These are phyloP conservation scores for Sisyra nigra DNA, from an alignment of 2,888 invertebrate species.

Conservation along the genomic window DNA sequence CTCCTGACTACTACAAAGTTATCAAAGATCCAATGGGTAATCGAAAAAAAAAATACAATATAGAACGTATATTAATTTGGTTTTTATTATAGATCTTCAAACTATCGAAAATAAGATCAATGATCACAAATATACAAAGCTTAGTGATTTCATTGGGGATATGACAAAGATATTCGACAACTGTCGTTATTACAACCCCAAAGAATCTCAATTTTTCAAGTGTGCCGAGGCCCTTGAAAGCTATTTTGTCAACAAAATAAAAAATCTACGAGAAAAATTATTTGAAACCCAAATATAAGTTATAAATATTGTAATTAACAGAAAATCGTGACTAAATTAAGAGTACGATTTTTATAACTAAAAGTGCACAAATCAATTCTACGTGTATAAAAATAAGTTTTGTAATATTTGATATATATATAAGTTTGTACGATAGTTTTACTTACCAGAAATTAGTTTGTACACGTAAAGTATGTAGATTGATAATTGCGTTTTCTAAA, in stretches of 20 bases:
- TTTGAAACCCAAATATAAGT: conserved; percentile 32
- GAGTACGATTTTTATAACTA: background rate
- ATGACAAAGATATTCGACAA: conserved; percentile 98
- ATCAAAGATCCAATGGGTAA: conserved; percentile 93
- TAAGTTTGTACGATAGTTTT: too few species aligned
- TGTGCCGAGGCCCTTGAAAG: conserved; percentile 92
- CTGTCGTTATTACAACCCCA: conserved; percentile 93
- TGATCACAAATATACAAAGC: conserved; percentile 63
- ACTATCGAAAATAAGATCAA: conserved; percentile 80
- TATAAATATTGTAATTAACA: background rate
- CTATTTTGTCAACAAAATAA: conserved; percentile 88
- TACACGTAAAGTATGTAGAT: too few species aligned
- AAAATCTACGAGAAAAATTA: conserved; percentile 70
- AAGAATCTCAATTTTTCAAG: conserved; percentile 89
- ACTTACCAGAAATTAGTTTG: too few species aligned
- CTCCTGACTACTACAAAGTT: conserved; percentile 91
- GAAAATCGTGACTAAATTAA: background rate
- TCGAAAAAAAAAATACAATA: conserved; percentile 18
- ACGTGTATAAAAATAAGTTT: too few species aligned
- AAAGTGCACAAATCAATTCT: background rate
- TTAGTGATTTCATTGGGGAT: conserved; percentile 93
- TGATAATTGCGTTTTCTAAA: too few species aligned
- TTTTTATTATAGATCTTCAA: conserved; percentile 62
- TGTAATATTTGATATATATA: too few species aligned
- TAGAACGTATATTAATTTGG: conserved; percentile 8